These are phyloP conservation scores for Glossophaga mutica DNA, from an alignment of 2,797 vertebrate genomes.

Conservation along the genomic window DNA sequence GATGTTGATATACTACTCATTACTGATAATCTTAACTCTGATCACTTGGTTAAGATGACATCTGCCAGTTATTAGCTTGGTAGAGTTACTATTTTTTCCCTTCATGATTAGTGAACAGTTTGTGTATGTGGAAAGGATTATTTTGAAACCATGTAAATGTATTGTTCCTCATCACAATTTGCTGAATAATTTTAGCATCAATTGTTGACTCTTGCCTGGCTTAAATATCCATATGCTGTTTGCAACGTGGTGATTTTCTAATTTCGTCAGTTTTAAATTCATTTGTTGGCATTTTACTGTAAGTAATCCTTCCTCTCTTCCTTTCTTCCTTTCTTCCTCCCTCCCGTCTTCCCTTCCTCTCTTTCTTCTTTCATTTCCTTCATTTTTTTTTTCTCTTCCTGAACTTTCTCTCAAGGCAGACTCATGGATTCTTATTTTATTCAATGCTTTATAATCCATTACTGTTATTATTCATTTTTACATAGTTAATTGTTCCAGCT, in stretches of 20 bases:
- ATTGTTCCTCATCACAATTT: background rate
- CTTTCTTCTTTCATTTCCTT: background rate
- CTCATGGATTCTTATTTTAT: background rate
- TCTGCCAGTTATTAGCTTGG: background rate
- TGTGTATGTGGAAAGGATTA: background rate
- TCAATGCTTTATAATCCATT: background rate
- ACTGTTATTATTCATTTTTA: background rate
- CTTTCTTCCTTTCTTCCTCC: background rate
- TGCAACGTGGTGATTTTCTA: background rate
- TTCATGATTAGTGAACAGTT: background rate
- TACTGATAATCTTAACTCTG: background rate
- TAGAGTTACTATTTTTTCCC: background rate
- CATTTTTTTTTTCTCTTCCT: background rate
- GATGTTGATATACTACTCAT: background rate
- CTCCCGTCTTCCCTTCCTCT: too few relatives aligned
- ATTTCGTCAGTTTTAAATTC: background rate
- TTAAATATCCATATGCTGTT: background rate
- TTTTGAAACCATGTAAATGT: background rate
- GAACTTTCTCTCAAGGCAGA: background rate
- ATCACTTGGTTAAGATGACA: background rate
- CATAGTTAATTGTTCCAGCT: background rate
- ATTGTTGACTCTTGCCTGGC: background rate
- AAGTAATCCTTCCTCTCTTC: background rate
- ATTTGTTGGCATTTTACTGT: background rate
- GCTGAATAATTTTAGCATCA: background rate